Conservation (phyloP, 2,797 vertebrate genomes). For the Morus bassanus region DNA sequence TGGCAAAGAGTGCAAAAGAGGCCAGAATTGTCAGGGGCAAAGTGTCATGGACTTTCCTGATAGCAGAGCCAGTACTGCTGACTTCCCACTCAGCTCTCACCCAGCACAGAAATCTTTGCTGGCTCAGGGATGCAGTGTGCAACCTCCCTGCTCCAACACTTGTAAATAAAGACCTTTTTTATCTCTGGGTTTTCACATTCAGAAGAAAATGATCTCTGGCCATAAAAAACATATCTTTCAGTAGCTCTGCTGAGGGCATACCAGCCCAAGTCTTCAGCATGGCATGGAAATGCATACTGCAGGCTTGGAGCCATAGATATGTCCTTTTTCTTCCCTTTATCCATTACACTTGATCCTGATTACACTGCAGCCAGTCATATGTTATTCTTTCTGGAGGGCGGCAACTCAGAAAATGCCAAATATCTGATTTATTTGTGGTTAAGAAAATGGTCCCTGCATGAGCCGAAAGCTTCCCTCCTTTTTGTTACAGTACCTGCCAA, state of each 20-base stretch:
- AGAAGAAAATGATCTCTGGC: not conserved
- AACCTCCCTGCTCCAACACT: not conserved
- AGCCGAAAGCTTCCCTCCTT: not conserved
- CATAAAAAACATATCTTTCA: not conserved
- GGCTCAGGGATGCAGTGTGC: not conserved
- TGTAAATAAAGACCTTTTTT: slow-evolving; percentile 11
- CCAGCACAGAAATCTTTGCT: not conserved
- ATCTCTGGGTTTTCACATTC: not conserved
- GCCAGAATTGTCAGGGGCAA: not conserved
- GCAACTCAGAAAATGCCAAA: not conserved
- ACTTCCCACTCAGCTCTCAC: not conserved
- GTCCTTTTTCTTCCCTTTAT: not conserved
- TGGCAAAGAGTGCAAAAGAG: not conserved
- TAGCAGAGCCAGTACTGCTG: not conserved
- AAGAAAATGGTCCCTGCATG: not conserved
- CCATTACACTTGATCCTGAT: not conserved
- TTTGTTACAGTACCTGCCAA: not conserved
- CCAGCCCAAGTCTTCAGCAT: not conserved
- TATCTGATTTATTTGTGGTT: not conserved
- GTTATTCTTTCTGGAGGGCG: not conserved
- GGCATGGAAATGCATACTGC: not conserved
- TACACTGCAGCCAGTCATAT: not conserved
- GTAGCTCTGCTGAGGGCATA: not conserved
- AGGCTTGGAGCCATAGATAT: not conserved
- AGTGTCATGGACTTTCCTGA: not conserved